Evolutionary conservation across 2,888 invertebrate species (phyloP), one percentile per base, ranked within the genome.

Genomic region (Phyllotreta cruciferae): DNA sequence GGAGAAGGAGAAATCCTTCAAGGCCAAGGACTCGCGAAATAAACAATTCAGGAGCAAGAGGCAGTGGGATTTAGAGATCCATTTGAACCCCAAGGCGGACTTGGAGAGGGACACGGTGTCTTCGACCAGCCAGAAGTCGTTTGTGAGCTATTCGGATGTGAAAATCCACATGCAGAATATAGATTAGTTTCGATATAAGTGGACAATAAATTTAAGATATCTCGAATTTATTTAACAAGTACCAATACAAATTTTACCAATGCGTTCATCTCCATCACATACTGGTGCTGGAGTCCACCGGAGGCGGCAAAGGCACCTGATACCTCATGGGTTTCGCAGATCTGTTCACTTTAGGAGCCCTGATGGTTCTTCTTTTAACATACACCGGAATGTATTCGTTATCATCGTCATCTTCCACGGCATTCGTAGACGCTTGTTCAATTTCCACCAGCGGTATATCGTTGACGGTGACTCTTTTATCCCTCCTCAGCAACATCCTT

Each of bases 351-450:
- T 63, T 67, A 6, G 73, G 73, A 11, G 70, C 70, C 14, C 45
- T 58, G 35, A 63, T 53, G 8, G 71, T 68, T 44, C 60, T 60
- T 50, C 71, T 55, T 62, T 71, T 71, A 9, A 71, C 54, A 39
- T 70, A 72, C 10, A 73, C 70, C 1, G 73, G 69, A 9, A 66
- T 45, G 49, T 73, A 73, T 3, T 73, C 70, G n/a, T 37, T 56
- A 35, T 69, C 70, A 8, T 67, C 67, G 10, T 66, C 63, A 14
- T 67, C 67, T 14, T 66, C 64, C 14, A 60, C 60, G 13, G 56
- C 54, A 3, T 58, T 34, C 5, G 41, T 13, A 14, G 36, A 36
- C 8, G 36, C 38, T 39, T n/a, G 24, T 3, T 57, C 42, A 53
- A 71, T 55, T 24, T 62, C 49, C 2, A 70, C 61, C 55, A 71